phyloP scores from a whole-genome alignment of 1,140 invertebrate species.

The Eubasilissa regina region DNA sequence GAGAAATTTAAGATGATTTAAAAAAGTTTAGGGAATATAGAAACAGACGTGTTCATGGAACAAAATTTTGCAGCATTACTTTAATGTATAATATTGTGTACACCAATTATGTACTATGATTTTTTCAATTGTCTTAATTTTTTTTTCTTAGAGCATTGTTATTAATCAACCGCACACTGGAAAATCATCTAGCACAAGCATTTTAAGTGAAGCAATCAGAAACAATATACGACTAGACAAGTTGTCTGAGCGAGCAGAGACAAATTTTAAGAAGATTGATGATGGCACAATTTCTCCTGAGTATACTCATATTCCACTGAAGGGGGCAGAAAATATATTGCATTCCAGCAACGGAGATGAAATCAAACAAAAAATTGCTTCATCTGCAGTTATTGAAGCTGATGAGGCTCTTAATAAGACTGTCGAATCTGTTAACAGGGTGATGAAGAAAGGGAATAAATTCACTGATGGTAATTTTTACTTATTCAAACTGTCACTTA shows the following conservation, averaged over 20 bases:
- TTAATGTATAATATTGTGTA: too few species aligned
- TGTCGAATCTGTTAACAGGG: slow-evolving; percentile 62
- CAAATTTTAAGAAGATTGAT: background rate
- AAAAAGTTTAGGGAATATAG: too few species aligned
- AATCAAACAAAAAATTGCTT: background rate
- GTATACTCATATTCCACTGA: slow-evolving; percentile 43
- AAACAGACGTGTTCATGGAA: too few species aligned
- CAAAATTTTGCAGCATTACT: too few species aligned
- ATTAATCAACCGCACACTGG: slow-evolving; percentile 44
- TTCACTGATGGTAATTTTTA: slow-evolving; percentile 76
- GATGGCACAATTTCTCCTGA: background rate
- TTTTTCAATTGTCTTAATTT: background rate
- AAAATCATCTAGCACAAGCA: background rate
- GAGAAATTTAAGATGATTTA: too few species aligned
- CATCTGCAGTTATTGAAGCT: slow-evolving; percentile 34
- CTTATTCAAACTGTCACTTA: slow-evolving; percentile 2
- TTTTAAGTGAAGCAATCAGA: slow-evolving; percentile 2
- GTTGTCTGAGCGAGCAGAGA: background rate
- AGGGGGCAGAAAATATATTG: background rate
- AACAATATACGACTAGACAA: slow-evolving; percentile 11
- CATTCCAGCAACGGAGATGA: background rate
- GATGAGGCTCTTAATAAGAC: slow-evolving; percentile 66
- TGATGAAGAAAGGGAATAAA: slow-evolving; percentile 76
- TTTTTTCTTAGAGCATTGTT: slow-evolving; percentile 42
- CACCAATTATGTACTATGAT: background rate